Base-by-base conservation (phyloP, 2,113 vertebrate species). In the Carassius auratus region DNA sequence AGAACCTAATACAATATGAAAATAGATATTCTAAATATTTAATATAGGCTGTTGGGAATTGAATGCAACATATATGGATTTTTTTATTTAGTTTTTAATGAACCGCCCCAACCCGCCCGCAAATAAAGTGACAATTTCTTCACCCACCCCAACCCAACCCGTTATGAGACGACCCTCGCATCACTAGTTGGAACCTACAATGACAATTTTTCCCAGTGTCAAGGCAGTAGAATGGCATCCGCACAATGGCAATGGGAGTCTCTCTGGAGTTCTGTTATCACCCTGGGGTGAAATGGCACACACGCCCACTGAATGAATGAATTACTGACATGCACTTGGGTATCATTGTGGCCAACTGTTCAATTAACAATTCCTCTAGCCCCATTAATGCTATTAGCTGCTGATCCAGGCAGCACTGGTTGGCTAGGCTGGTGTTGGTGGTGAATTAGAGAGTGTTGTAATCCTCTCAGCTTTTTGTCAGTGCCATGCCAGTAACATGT, bases 291-390 rank as follows among this genome's bases (percentile, higher is more conserved):
- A 68, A 1, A 5, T 21, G 8, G 42, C 14, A 30, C 64, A 45
- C 59, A 23, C 52, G 38, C 23, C 10, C 69, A 33, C 17, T 42
- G 74, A 76, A 38, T 84, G 75, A 68, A 81, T 68, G 38, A 45
- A 62, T 68, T 48, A 30, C 74, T 84, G 84, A 82, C 75, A 84
- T 8, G 15, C n/a, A 23, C 61, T 19, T 26, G 74, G 78, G 77
- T 83, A 50, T 38, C 33, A 76, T 77, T 57, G n/a, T 38, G 85
- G 92, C 91, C 93, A 94, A 93, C 93, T 91, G 93, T 94, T 93
- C 92, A 95, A 94, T 95, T 95, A 95, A 94, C 93, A 93, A 91
- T 83, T 89, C 92, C 89, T 91, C 91, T 92, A 33, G 90, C 91
- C 36, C 73, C 8, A 91, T 90, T 92, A 93, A 93, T 92, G 89